Evolutionary conservation across 2,888 invertebrate species (phyloP).

Genomic region (Mechanitis messenoides): DNA sequence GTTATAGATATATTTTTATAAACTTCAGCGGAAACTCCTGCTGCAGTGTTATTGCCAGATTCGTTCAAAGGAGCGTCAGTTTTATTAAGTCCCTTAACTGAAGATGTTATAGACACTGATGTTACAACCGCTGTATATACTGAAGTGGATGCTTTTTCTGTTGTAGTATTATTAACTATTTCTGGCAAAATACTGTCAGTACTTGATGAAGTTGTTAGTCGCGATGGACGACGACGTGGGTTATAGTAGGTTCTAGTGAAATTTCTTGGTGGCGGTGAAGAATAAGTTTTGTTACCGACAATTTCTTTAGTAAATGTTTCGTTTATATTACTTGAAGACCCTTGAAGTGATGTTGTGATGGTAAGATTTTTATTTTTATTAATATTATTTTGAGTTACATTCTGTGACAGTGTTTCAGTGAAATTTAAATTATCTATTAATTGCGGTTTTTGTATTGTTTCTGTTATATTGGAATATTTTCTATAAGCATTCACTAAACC

Average conservation of each 20-base stretch:
- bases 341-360: conserved; percentile 33
- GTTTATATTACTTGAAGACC: conserved; percentile 24
- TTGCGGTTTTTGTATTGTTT: conserved; percentile 48
- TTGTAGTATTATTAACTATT: conserved; percentile 54
- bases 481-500: conserved; percentile 69
- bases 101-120: conserved; percentile 72
- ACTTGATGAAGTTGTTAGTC: conserved; percentile 48
- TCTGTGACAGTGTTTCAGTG: conserved; percentile 50
- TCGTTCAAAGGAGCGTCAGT: conserved; percentile 51
- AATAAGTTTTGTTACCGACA: conserved; percentile 41
- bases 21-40: conserved; percentile 32
- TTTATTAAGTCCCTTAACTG: conserved; percentile 68
- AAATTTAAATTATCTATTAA: conserved; percentile 51
- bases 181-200: conserved; percentile 43
- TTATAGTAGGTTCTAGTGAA: conserved; percentile 61
- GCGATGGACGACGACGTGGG: conserved; percentile 54
- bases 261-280: conserved; percentile 48
- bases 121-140: conserved; percentile 74
- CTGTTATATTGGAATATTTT: conserved; percentile 55
- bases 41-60: conserved; percentile 43
- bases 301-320: conserved; percentile 32
- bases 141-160: conserved; percentile 67
- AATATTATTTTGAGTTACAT: conserved; percentile 40
- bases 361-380: conserved; percentile 44
- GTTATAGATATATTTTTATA: conserved; percentile 40